A percentile compares a stretch with the other conserved stretches of the same genome.
These are phyloP conservation scores for Myotis brandtii DNA, from an alignment of 2,113 vertebrate genomes.

Conservation along the genomic window DNA sequence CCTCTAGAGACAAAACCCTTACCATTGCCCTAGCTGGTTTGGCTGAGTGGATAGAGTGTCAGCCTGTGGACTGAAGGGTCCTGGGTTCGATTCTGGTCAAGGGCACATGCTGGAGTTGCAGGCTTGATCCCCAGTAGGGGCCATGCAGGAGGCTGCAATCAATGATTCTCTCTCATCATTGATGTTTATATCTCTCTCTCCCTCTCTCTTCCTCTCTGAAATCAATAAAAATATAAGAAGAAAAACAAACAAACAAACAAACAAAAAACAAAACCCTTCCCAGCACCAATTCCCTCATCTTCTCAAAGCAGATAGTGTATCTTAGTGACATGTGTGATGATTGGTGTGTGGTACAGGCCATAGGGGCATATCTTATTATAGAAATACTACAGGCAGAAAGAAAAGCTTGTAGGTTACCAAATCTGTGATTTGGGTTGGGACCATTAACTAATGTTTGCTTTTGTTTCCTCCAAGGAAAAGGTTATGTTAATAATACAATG, in stretches of 20 bases:
- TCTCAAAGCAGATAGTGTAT: not conserved
- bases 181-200: no score
- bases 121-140: no score
- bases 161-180: no score
- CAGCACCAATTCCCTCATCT: not conserved
- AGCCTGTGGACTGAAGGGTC: no score
- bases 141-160: no score
- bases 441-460: conserved; percentile 38
- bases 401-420: not conserved
- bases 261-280: not conserved
- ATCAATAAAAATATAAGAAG: no score
- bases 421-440: not conserved
- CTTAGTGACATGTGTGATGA: not conserved
- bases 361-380: not conserved
- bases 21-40: no score
- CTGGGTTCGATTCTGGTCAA: no score
- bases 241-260: no score
- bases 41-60: no score
- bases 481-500: not conserved
- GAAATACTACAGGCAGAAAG: not conserved
- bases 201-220: no score
- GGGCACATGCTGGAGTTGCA: no score
- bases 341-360: not conserved
- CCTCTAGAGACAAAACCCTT: conserved; percentile 4
- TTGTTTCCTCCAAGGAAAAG: conserved; percentile 47